Base-by-base conservation (phyloP, 2,113 vertebrate genomes). In the Pelmatolapia mariae region DNA sequence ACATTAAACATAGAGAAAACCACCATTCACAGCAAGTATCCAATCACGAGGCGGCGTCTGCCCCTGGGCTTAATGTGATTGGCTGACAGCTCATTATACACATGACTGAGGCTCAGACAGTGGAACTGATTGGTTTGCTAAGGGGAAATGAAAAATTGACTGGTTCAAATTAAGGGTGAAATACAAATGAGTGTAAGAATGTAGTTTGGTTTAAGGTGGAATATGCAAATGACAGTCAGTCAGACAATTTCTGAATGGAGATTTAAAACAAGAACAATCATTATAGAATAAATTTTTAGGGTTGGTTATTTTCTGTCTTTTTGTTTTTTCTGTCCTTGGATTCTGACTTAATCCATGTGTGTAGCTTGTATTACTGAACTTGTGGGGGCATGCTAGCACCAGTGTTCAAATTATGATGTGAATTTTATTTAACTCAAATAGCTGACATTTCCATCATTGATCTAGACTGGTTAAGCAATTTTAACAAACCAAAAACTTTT, bases 21-120 rank as follows among this genome's bases (percentile, higher is more conserved):
- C 26, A 7, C 13, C 33, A 9, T 61, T 50, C 22, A 53, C 12
- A 57, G 10, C 24, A 71, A n/a, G 38, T 22, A 47, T 89, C 92
- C 91, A 91, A 88, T 91, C 79, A 57, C 3, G 4, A 12, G 61
- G 4, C 16, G 1, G 83, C 3, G 5, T 50, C 56, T 59, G 54
- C 56, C 86, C 82, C 36, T 18, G 22, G 87, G 84, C 86, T 31
- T 15, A 4, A 24, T 22, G 80, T 52, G 82, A 93, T 93, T 93
- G 94, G 93, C 89, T 89, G 92, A 92, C 91, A 93, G 87, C 87
- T 93, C 45, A 92, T 94, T 93, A 88, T 84, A 38, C 88, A 85
- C 91, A 71, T 79, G 92, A 81, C 56, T 81, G 90, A 31, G 83
- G 83, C 87, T 86, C 93, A 90, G 88, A 87, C 89, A 88, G 90